Evolutionary conservation across 2,113 vertebrate genomes (phyloP).

Genomic region (Candoia aspera): DNA sequence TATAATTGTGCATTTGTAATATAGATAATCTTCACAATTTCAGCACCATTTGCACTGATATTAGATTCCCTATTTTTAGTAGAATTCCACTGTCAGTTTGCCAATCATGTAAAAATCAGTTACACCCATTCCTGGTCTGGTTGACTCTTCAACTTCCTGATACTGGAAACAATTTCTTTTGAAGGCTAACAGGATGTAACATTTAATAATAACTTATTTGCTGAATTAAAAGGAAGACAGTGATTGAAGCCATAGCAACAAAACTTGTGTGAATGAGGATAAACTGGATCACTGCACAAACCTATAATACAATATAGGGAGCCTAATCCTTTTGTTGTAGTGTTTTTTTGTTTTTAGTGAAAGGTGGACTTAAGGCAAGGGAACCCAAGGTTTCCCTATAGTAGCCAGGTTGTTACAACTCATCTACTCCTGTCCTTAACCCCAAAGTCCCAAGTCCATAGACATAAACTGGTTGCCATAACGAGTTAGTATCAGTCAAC

Average conservation of each 20-base stretch:
- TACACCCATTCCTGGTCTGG: not conserved
- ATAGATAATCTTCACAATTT: not conserved
- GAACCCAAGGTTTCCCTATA: not conserved
- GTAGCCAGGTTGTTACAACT: not conserved
- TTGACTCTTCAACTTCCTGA: not conserved
- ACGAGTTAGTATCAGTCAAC: not conserved
- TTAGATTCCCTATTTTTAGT: not conserved
- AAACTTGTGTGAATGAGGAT: not conserved
- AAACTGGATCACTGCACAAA: not conserved
- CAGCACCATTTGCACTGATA: not conserved
- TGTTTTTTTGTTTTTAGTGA: not conserved
- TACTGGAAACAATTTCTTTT: not conserved
- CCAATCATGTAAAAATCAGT: not conserved
- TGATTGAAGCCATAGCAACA: not conserved
- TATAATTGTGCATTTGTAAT: not conserved
- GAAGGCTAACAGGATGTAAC: not conserved
- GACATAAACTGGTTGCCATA: not conserved
- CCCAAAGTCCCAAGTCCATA: not conserved
- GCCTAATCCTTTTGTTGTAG: not conserved
- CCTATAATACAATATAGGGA: not conserved
- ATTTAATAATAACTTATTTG: not conserved
- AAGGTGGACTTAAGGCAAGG: not conserved
- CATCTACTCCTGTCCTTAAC: not conserved
- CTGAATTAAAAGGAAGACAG: not conserved
- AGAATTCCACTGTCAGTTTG: not conserved